phyloP scores from a whole-genome alignment of 2,113 vertebrate genomes.

The Psephotus haematonotus region DNA sequence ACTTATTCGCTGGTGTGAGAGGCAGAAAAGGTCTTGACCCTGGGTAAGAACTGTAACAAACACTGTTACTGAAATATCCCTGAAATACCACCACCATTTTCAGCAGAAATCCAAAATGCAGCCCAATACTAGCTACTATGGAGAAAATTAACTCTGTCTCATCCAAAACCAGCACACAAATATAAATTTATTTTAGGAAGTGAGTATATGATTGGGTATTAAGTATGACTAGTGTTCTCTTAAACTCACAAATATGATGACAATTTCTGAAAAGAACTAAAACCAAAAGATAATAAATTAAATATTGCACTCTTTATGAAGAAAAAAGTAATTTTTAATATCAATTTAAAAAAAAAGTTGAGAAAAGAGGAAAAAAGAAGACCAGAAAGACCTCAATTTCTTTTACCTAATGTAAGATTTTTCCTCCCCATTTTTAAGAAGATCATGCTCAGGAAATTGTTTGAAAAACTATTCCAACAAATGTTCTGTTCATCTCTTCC shows the following conservation, averaged over 20 bases:
- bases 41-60: background rate
- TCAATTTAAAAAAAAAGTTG: background rate
- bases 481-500: conserved; percentile 23
- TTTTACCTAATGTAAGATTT: conserved; percentile 44
- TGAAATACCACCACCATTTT: background rate
- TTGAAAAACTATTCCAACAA: conserved; percentile 62
- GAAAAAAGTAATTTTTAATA: background rate
- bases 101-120: background rate
- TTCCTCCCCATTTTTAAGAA: conserved; percentile 52
- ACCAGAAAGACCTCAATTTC: conserved; percentile 9
- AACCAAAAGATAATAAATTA: background rate
- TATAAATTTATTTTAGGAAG: conserved; percentile 16
- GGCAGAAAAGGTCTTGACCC: background rate
- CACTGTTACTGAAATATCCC: background rate
- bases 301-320: background rate
- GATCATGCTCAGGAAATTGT: conserved; percentile 29
- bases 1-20: background rate
- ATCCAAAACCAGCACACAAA: background rate
- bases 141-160: background rate
- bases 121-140: background rate
- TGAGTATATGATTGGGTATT: background rate
- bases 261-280: conserved; percentile 12
- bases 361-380: conserved; percentile 29
- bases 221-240: background rate
- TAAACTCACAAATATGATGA: background rate